These are phyloP conservation scores for Atta colombica DNA, from an alignment of 1,140 invertebrate species.

Conservation along the genomic window DNA sequence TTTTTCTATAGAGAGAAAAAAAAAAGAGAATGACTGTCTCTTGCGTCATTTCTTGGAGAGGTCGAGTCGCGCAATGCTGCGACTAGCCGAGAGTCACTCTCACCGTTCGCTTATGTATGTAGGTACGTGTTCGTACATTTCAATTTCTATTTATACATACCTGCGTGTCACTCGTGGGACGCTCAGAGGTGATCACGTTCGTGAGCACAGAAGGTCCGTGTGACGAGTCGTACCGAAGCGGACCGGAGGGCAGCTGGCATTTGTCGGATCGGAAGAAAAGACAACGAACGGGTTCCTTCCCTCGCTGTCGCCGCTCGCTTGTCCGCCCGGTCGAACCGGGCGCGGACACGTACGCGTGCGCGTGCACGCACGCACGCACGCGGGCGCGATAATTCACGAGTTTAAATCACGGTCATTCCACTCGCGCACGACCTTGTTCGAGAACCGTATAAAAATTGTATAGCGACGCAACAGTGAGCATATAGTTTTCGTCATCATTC, in stretches of 20 bases:
- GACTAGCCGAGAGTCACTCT: background rate
- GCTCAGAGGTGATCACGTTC: background rate
- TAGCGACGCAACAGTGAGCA: background rate
- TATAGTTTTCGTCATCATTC: background rate
- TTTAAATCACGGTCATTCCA: constrained; percentile 41
- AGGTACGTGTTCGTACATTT: background rate
- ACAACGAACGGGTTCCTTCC: background rate
- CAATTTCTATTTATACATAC: constrained; percentile 31
- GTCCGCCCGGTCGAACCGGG: background rate
- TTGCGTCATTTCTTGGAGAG: background rate
- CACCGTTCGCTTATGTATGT: background rate
- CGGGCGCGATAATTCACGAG: constrained; percentile 19
- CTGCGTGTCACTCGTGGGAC: constrained; percentile 18
- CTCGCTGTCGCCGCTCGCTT: background rate
- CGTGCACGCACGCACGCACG: background rate
- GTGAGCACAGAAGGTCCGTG: background rate
- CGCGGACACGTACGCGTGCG: background rate
- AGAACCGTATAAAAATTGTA: background rate
- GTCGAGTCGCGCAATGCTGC: constrained; percentile 5
- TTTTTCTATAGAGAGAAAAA: background rate
- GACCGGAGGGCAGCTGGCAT: background rate
- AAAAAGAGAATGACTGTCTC: background rate
- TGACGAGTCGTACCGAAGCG: background rate
- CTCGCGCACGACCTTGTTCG: constrained; percentile 21
- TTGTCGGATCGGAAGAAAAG: background rate